These are phyloP conservation scores for Paramisgurnus dabryanus DNA, from an alignment of 2,113 vertebrate species.

Conservation along the genomic window DNA sequence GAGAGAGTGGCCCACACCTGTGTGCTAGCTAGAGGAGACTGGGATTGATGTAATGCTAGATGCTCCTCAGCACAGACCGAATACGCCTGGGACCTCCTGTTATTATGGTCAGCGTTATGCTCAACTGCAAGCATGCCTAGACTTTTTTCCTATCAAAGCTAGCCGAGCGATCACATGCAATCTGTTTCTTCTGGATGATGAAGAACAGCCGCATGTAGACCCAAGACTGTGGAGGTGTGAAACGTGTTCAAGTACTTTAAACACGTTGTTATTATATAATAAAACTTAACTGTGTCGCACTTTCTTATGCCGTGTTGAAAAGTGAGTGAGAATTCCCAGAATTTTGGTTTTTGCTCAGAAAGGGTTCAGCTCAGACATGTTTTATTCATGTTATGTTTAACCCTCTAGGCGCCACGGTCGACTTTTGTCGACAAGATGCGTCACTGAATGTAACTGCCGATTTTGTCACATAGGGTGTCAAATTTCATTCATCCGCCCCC, in stretches of 20 bases:
- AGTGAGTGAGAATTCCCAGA: too few relatives aligned
- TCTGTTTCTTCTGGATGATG: slow-evolving; percentile 1
- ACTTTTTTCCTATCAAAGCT: slow-evolving; percentile 31
- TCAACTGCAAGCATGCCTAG: slow-evolving; percentile 9
- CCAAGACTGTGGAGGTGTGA: background rate
- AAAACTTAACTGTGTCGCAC: background rate
- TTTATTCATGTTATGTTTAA: too few relatives aligned
- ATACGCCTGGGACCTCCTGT: slow-evolving; percentile 20
- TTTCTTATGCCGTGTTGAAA: too few relatives aligned
- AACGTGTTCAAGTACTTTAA: background rate
- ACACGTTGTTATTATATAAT: background rate
- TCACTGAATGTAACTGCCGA: too few relatives aligned
- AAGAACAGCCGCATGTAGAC: slow-evolving; percentile 9
- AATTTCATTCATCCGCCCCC: too few relatives aligned
- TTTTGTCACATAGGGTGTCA: too few relatives aligned
- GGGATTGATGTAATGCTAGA: slow-evolving; percentile 15
- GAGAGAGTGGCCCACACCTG: slow-evolving; percentile 14
- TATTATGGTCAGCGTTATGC: slow-evolving; percentile 35
- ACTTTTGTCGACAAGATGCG: too few relatives aligned
- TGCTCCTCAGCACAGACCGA: slow-evolving; percentile 11
- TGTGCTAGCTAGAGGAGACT: background rate
- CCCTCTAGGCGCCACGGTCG: too few relatives aligned
- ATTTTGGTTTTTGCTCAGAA: too few relatives aligned
- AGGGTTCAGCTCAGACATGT: too few relatives aligned
- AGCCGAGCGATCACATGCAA: slow-evolving; percentile 25